Evolutionary conservation across 2,113 vertebrate genomes (phyloP).

Genomic region (Cyprinus carpio): DNA sequence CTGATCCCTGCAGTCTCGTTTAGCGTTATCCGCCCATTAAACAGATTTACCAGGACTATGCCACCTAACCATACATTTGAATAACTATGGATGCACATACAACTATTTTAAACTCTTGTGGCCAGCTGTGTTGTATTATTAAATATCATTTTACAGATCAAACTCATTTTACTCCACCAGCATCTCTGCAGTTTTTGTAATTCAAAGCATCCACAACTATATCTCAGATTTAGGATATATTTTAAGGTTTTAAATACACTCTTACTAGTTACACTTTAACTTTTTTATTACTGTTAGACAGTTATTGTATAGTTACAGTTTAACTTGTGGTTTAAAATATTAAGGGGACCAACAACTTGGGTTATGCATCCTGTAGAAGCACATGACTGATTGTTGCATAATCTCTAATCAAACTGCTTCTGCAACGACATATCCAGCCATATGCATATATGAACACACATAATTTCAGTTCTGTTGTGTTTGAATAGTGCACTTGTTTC

Average conservation of each 20-base stretch:
- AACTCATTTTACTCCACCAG: neutral
- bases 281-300: constrained; percentile 17
- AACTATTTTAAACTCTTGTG: neutral
- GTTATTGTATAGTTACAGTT: constrained; percentile 22
- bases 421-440: neutral
- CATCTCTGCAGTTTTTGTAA: neutral
- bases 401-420: neutral
- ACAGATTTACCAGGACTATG: constrained; percentile 41
- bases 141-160: neutral
- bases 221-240: neutral
- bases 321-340: constrained; percentile 11
- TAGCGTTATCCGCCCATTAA: constrained; percentile 39
- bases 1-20: constrained; percentile 51
- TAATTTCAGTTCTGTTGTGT: neutral
- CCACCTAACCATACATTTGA: constrained; percentile 22
- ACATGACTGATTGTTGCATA: neutral
- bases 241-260: constrained; percentile 3
- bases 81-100: constrained; percentile 3
- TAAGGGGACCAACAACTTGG: neutral
- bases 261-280: constrained; percentile 13
- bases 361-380: neutral
- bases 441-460: neutral
- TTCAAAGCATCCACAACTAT: neutral
- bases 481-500: neutral
- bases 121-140: neutral